Evolutionary conservation across 2,113 vertebrate species (phyloP).

Genomic region (Oreochromis tanganicae): DNA sequence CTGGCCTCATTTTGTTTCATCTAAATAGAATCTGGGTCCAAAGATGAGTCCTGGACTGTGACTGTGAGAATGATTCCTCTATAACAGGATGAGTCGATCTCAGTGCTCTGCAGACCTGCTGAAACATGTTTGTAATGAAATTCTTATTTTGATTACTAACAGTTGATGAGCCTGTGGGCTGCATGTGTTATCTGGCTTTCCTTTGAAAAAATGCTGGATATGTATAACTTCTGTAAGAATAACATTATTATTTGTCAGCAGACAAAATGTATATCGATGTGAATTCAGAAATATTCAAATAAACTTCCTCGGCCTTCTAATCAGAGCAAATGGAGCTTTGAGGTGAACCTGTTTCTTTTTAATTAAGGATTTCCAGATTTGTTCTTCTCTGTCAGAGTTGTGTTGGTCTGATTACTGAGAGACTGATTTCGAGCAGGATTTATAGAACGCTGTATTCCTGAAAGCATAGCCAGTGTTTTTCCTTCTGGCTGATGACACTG

Average conservation of each 20-base stretch:
- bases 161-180: neutral
- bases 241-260: neutral
- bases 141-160: neutral
- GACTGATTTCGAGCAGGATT: neutral
- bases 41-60: neutral
- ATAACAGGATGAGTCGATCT: neutral
- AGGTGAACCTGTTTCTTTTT: neutral
- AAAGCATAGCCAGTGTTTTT: neutral
- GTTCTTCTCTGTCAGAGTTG: neutral
- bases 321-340: neutral
- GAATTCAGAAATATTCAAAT: neutral
- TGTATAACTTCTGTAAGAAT: neutral
- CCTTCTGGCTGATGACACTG: neutral
- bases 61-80: neutral
- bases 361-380: neutral
- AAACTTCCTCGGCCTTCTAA: fast-evolving
- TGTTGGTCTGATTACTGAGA: neutral
- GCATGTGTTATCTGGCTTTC: neutral
- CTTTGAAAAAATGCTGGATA: neutral
- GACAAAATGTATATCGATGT: neutral
- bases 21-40: neutral
- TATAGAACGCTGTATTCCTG: neutral
- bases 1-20: neutral
- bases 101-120: neutral
- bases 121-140: neutral